A percentile compares a stretch with the other conserved stretches of the same genome.
phyloP scores from a whole-genome alignment of 2,797 vertebrate species.

The Nasua narica region DNA sequence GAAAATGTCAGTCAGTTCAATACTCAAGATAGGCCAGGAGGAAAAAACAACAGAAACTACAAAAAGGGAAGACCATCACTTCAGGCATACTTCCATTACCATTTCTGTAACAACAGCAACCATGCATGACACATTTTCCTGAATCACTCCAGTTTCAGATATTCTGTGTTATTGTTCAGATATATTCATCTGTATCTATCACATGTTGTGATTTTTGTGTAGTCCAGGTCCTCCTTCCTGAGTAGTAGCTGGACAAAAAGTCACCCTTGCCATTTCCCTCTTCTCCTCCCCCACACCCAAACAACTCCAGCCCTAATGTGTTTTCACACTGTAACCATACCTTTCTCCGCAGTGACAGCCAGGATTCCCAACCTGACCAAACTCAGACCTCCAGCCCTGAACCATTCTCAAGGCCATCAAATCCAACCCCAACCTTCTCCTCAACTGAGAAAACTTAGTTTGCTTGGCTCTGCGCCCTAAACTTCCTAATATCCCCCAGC shows the following conservation, averaged over 20 bases:
- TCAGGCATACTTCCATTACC: background rate
- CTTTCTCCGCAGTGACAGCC: background rate
- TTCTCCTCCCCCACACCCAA: background rate
- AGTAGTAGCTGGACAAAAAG: background rate
- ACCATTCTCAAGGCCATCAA: background rate
- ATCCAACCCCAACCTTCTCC: background rate
- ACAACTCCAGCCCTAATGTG: background rate
- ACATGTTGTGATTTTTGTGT: background rate
- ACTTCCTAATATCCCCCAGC: background rate
- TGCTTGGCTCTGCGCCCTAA: background rate
- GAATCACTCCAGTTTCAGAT: background rate
- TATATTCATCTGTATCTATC: background rate
- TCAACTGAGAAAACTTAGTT: background rate
- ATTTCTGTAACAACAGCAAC: background rate
- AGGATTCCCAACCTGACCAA: background rate
- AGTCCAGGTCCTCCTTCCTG: background rate
- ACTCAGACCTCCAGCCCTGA: background rate
- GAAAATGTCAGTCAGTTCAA: background rate
- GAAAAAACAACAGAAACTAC: background rate
- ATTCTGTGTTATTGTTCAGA: background rate
- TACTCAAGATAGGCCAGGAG: background rate
- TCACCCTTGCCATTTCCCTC: background rate
- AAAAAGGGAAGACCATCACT: background rate
- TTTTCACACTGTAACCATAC: background rate
- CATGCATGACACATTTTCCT: background rate